These are phyloP conservation scores for Gymnoscelis rufifasciata DNA, from an alignment of 2,888 invertebrate species.

Conservation along the genomic window DNA sequence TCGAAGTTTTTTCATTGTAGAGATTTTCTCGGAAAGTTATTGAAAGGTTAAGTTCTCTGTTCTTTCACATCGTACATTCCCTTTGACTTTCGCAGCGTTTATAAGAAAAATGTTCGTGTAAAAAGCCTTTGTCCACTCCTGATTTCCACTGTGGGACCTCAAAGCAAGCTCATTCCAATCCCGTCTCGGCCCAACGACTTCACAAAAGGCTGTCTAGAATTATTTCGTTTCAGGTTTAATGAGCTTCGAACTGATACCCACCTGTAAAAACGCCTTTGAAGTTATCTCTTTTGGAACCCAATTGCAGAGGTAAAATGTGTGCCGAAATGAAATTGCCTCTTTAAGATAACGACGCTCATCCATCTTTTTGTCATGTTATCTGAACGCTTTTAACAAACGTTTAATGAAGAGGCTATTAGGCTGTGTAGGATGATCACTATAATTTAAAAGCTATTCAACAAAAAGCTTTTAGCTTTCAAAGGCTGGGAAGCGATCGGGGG, in stretches of 20 bases:
- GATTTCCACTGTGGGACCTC: background rate
- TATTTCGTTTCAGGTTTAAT: constrained; percentile 9
- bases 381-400: constrained; percentile 30
- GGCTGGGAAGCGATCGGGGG: background rate
- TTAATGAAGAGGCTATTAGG: constrained; percentile 19
- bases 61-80: no score
- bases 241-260: constrained; percentile 11
- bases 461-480: background rate
- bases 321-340: constrained; percentile 49
- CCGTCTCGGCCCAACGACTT: background rate
- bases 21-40: no score
- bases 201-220: constrained; percentile 2
- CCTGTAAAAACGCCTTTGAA: constrained; percentile 14
- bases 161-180: background rate
- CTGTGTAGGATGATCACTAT: constrained; percentile 2
- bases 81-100: background rate
- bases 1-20: background rate
- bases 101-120: background rate
- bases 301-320: constrained; percentile 34
- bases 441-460: background rate
- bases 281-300: constrained; percentile 18
- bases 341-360: constrained; percentile 43
- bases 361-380: constrained; percentile 32
- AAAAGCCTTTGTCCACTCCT: background rate
- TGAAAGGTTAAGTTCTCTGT: no score